Percentiles rank a stretch among this genome's conserved stretches.
phyloP scores from a whole-genome alignment of 2,888 invertebrate species.

The Pollenia griseotomentosa region DNA sequence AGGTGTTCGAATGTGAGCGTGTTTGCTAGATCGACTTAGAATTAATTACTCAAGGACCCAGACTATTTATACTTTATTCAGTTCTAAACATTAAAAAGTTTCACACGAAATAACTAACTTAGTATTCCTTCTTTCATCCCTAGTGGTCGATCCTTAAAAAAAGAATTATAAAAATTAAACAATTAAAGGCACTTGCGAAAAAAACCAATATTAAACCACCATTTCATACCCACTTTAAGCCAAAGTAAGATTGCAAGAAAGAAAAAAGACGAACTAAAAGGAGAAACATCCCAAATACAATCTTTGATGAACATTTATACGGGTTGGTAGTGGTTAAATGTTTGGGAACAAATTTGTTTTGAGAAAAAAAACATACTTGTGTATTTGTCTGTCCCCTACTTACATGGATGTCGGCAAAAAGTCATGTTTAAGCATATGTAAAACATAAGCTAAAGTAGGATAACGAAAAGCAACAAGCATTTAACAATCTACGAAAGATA shows the following conservation, averaged over 20 bases:
- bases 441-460: constrained; percentile 31
- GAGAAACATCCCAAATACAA: constrained; percentile 27
- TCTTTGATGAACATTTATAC: constrained; percentile 47
- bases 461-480: neutral
- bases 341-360: constrained; percentile 44
- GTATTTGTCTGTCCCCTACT: neutral
- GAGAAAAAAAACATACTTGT: neutral
- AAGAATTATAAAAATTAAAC: constrained; percentile 20
- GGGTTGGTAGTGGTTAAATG: constrained; percentile 42
- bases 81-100: no score
- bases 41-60: no score
- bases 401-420: constrained; percentile 15
- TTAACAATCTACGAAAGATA: neutral
- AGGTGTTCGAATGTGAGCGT: no score
- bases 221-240: constrained; percentile 1
- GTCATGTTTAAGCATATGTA: constrained; percentile 49
- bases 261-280: neutral
- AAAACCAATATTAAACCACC: constrained; percentile 21
- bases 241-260: neutral
- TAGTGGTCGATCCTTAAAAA: neutral
- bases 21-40: no score
- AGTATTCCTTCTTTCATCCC: no score
- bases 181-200: constrained; percentile 18
- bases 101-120: no score
- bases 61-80: no score